Evolutionary conservation across 2,888 invertebrate genomes (phyloP).

Genomic region (Dimorphilus gyrociliatus): DNA sequence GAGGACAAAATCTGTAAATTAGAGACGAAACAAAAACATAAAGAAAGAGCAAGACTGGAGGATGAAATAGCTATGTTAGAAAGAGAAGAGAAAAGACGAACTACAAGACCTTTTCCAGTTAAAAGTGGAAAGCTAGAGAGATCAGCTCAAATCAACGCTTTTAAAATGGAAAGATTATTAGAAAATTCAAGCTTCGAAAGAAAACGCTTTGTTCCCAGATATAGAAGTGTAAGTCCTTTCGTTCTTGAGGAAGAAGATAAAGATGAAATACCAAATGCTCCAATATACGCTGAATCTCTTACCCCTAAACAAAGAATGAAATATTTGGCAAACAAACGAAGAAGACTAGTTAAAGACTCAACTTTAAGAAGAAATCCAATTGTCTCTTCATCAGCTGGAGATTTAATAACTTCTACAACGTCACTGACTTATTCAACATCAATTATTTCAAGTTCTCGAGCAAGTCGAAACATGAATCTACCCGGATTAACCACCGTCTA

Average conservation of each 20-base stretch:
- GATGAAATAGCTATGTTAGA: too few relatives aligned
- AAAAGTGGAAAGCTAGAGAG: too few relatives aligned
- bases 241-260: too few relatives aligned
- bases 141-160: conserved; percentile 25
- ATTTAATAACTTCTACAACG: not conserved
- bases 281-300: conserved; percentile 12
- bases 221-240: too few relatives aligned
- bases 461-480: conserved; percentile 1
- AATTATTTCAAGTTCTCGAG: not conserved
- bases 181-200: conserved; percentile 18
- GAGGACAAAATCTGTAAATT: conserved; percentile 19
- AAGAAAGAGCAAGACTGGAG: too few relatives aligned
- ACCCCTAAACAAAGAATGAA: conserved; percentile 23
- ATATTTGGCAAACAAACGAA: conserved; percentile 19
- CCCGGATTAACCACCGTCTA: conserved; percentile 2
- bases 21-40: conserved; percentile 16
- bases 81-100: too few relatives aligned
- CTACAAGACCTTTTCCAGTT: too few relatives aligned
- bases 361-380: conserved; percentile 12
- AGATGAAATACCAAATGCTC: too few relatives aligned
- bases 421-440: conserved; percentile 4
- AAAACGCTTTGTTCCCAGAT: too few relatives aligned
- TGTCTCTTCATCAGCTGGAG: not conserved
- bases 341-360: conserved; percentile 18
- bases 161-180: conserved; percentile 23